Base-by-base conservation (phyloP, 1,140 invertebrate genomes). In the Bombus huntii region DNA sequence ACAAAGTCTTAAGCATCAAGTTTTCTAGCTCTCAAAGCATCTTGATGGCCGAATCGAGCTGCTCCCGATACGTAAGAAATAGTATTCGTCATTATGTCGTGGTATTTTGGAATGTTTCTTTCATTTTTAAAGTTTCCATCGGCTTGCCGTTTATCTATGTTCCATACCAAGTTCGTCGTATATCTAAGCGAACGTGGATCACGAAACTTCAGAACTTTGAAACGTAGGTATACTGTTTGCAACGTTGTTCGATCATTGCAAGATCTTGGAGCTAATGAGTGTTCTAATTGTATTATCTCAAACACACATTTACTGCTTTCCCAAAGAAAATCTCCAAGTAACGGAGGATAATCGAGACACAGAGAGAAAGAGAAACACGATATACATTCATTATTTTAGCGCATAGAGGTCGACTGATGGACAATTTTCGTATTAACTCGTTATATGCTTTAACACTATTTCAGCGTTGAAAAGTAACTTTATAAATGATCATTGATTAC, bases 221-320 rank as follows among this genome's bases (percentile, higher is more conserved):
- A 28, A 81, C 59, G 59, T 83, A 77, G 82, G 37, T 83, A 34
- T 57, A 37, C 28, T 25, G 62, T 44, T 31, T 62, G 42, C 66
- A 80, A 80, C 31, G 75, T 85, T n/a, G 77, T 37, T 70, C 82
- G 82, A 85, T 85, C 68, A 65, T 73, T 72, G 76, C 34, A 73
- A 72, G 39, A 47, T 25, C 18, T 65, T 31, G 28, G 13, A 47
- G 25, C 65, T 59, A 62, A 44, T 59, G 47, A 37, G 37, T 62
- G 47, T 72, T 39, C 1, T 72, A 44, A 42, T 9, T 79, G n/a
- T 44, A n/a, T 79, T 68, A 47, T 10, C 18, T 80, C 42, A 80
- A 28, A 62, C 28, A 53, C 53, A 13, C 66, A 25, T 70, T 77
- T 57, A 37, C 44, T 44, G 62, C 73, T 83, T 77, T 31, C 44